A percentile compares a stretch with the other conserved stretches of the same genome.
Conservation (phyloP, 64 coral and sea anemone species). For the Astreopora myriophthalma region DNA sequence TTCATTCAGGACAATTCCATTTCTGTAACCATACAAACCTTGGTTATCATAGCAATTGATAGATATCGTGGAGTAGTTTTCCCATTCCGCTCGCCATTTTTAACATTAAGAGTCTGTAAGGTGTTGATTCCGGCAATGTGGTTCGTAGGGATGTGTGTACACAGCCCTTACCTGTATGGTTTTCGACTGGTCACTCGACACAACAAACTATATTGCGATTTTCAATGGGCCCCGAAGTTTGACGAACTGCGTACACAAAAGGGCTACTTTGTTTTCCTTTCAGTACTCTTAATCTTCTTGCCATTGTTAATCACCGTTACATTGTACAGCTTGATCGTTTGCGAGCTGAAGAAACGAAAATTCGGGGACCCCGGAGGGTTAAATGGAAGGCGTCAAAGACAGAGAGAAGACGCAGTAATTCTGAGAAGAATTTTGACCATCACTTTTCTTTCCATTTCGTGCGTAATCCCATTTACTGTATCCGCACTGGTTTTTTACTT, state of each 20-base stretch:
- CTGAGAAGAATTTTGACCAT: constrained; percentile 10
- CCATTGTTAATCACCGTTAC: not conserved
- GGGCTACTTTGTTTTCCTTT: not conserved
- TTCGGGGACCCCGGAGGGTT: too few species aligned
- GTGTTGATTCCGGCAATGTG: constrained; percentile 20
- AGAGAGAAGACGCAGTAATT: constrained; percentile 41
- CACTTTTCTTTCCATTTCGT: not conserved
- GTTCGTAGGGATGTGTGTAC: not conserved
- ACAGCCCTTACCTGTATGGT: constrained; percentile 29
- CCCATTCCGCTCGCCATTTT: constrained; percentile 25
- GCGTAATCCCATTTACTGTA: constrained; percentile 15
- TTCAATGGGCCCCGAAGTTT: constrained; percentile 37
- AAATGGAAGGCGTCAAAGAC: not conserved
- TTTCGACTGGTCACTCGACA: not conserved
- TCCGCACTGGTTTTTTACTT: not conserved
- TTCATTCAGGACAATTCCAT: constrained; percentile 55
- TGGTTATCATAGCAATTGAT: constrained; percentile 50
- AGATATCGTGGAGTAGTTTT: constrained; percentile 40
- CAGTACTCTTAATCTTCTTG: not conserved
- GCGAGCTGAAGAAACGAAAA: not conserved
- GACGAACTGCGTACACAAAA: not conserved
- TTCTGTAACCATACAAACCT: constrained; percentile 53
- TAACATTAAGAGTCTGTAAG: not conserved
- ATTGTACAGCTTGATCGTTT: not conserved
- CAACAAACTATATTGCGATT: not conserved